phyloP scores from a whole-genome alignment of 2,797 vertebrate genomes.

The Sebastes kiyomatsui region DNA sequence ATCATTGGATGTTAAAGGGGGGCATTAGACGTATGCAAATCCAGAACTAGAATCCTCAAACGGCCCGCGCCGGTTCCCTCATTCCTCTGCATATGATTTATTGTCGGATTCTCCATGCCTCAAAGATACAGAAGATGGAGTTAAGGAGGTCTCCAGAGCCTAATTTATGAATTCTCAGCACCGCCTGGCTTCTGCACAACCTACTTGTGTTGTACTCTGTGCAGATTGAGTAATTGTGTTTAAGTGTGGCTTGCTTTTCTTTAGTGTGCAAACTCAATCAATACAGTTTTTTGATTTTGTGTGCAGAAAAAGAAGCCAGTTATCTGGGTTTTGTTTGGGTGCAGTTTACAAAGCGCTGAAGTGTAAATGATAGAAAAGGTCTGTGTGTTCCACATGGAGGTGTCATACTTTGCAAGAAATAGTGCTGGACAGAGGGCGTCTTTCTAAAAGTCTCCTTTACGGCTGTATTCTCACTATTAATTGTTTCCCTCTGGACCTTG shows the following conservation, averaged over 20 bases:
- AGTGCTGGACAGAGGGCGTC: slow-evolving; percentile 11
- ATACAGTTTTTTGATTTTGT: slow-evolving; percentile 60
- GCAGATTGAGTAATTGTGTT: slow-evolving; percentile 60
- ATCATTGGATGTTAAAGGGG: slow-evolving; percentile 18
- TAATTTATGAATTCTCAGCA: slow-evolving; percentile 78
- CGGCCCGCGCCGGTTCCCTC: slow-evolving; percentile 33
- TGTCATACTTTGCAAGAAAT: slow-evolving; percentile 20
- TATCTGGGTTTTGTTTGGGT: slow-evolving; percentile 13
- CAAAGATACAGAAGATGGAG: slow-evolving; percentile 69
- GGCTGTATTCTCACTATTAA: slow-evolving; percentile 63
- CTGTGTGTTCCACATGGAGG: background rate
- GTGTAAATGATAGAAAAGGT: background rate
- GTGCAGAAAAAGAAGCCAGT: slow-evolving; percentile 9
- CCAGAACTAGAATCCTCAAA: slow-evolving; percentile 26
- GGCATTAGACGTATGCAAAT: slow-evolving; percentile 53
- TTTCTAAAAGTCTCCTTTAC: slow-evolving; percentile 44
- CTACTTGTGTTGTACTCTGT: slow-evolving; percentile 41
- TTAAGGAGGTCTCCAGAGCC: slow-evolving; percentile 76
- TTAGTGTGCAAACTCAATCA: slow-evolving; percentile 45
- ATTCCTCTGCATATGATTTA: slow-evolving; percentile 68
- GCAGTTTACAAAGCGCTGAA: background rate
- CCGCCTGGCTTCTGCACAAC: slow-evolving; percentile 47
- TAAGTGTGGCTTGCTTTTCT: slow-evolving; percentile 44
- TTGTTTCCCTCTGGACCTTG: slow-evolving; percentile 71
- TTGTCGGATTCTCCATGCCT: slow-evolving; percentile 61